A percentile compares a stretch with the other conserved stretches of the same genome.
Evolutionary conservation across 2,888 invertebrate genomes (phyloP).

Genomic region (Pammene aurita): DNA sequence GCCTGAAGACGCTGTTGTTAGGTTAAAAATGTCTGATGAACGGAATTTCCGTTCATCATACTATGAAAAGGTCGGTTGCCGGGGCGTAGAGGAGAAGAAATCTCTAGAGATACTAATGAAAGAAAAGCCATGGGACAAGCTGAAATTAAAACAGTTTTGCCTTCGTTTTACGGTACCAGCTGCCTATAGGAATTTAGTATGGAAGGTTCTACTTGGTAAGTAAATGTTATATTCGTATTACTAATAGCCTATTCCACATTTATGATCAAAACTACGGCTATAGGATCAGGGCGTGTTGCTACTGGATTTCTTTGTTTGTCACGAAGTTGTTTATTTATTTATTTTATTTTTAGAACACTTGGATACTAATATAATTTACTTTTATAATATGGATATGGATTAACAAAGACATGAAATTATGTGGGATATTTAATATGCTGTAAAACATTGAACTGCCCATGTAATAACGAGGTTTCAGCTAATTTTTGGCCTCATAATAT

Average conservation of each 20-base stretch:
- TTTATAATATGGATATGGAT: too few species aligned
- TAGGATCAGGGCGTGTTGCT: neutral
- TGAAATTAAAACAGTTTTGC: slow-evolving; percentile 93
- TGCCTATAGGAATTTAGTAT: slow-evolving; percentile 90
- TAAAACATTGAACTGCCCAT: too few species aligned
- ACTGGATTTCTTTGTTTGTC: slow-evolving; percentile 16
- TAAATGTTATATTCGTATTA: slow-evolving; percentile 18
- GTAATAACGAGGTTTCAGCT: too few species aligned
- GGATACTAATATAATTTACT: too few species aligned
- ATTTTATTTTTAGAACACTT: neutral
- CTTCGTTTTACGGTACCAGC: slow-evolving; percentile 92
- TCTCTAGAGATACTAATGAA: slow-evolving; percentile 94
- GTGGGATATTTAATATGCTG: too few species aligned
- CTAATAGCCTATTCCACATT: neutral
- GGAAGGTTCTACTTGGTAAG: slow-evolving; percentile 92
- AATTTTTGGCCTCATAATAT: too few species aligned
- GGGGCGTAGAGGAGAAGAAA: slow-evolving; percentile 95
- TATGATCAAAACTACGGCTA: neutral
- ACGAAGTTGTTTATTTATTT: slow-evolving; percentile 1
- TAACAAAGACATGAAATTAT: too few species aligned
- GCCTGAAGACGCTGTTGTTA: slow-evolving; percentile 34
- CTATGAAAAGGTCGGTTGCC: slow-evolving; percentile 94
- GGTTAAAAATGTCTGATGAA: slow-evolving; percentile 83
- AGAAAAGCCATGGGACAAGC: slow-evolving; percentile 90
- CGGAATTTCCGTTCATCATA: slow-evolving; percentile 92